Evolutionary conservation across 2,888 invertebrate genomes (phyloP).

Genomic region (Muschampia plurimacula): DNA sequence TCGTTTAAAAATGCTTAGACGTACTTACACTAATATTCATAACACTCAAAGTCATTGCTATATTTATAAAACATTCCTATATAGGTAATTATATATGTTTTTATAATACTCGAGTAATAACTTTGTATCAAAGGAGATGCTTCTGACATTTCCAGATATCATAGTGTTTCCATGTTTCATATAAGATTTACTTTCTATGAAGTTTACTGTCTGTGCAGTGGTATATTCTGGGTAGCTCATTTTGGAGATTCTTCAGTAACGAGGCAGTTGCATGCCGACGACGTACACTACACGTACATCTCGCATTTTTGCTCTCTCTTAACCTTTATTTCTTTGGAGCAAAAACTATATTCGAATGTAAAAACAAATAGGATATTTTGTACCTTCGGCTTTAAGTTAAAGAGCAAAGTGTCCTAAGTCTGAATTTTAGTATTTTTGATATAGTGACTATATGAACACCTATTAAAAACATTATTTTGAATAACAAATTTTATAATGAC

Average conservation of each 20-base stretch:
- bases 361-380: conserved; percentile 40
- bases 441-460: too few species aligned
- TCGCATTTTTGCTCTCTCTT: conserved; percentile 47
- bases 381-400: conserved; percentile 8
- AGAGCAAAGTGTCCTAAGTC: conserved; percentile 27
- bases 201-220: conserved; percentile 6
- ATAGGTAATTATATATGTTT: too few species aligned
- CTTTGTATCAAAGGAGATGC: neutral
- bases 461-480: too few species aligned
- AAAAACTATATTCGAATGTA: conserved; percentile 50
- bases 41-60: too few species aligned
- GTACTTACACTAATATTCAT: too few species aligned
- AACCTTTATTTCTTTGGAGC: conserved; percentile 45
- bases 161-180: too few species aligned
- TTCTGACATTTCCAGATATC: too few species aligned
- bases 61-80: too few species aligned
- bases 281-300: conserved; percentile 41
- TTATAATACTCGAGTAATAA: neutral
- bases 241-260: conserved; percentile 71
- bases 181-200: neutral
- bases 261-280: conserved; percentile 56
- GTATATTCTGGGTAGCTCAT: conserved; percentile 41
- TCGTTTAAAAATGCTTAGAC: too few species aligned
- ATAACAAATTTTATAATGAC: too few species aligned
- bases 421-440: conserved; percentile 3